phyloP scores from a whole-genome alignment of 2,797 vertebrate species.

The Platyrinchus mystaceus region DNA sequence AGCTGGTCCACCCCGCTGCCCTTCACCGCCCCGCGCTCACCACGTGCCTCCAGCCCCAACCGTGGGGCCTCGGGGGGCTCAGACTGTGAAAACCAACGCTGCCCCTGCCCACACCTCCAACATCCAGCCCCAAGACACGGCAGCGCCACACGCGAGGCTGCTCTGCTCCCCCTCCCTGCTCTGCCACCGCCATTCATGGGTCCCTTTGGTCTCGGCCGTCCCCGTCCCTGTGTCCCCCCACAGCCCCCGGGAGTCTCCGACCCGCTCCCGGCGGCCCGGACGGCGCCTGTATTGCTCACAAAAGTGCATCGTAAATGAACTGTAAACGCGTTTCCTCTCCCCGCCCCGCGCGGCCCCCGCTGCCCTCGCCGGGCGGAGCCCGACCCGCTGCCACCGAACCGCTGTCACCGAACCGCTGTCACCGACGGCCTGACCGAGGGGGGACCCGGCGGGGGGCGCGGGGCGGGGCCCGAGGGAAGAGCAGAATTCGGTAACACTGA shows the following conservation, averaged over 20 bases:
- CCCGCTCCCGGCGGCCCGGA: not conserved
- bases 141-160: not conserved
- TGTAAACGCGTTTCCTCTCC: conserved; percentile 2
- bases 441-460: not conserved
- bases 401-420: not conserved
- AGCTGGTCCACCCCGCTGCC: not conserved
- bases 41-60: not conserved
- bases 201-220: not conserved
- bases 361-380: not conserved
- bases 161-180: not conserved
- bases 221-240: not conserved
- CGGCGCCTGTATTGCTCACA: conserved; percentile 14
- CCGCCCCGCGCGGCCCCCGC: not conserved
- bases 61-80: not conserved
- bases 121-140: not conserved
- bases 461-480: not conserved
- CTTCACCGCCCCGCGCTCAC: not conserved
- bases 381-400: not conserved
- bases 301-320: conserved; percentile 47
- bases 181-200: not conserved
- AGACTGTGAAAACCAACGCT: not conserved
- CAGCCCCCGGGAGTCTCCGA: not conserved
- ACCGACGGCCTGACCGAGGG: not conserved
- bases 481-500: conserved; percentile 55
- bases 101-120: not conserved